Conservation (phyloP, 2,797 vertebrate genomes). For the Tenualosa thibaudeaui region DNA sequence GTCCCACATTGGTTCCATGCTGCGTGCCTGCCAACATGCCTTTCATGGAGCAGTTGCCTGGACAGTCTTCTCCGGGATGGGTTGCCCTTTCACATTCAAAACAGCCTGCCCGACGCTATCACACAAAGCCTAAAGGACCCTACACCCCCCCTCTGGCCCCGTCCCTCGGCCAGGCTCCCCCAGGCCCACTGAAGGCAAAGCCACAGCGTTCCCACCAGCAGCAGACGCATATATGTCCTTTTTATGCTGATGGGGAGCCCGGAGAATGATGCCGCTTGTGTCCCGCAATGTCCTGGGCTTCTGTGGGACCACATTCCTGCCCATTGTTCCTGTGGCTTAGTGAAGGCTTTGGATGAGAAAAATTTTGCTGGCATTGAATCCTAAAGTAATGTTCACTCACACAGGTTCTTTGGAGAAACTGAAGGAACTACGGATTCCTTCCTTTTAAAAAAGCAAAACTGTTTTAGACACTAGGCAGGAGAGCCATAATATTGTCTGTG, state of each 20-base stretch:
- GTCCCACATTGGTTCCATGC: conserved; percentile 52
- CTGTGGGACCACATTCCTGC: conserved; percentile 48
- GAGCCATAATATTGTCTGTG: neutral
- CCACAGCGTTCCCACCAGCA: conserved; percentile 58
- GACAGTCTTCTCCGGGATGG: conserved; percentile 54
- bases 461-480: neutral
- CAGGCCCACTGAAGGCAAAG: conserved; percentile 39
- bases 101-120: conserved; percentile 49
- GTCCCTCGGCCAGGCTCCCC: neutral
- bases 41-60: conserved; percentile 57
- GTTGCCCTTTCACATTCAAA: conserved; percentile 65
- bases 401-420: neutral
- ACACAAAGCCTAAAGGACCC: conserved; percentile 55
- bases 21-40: conserved; percentile 54
- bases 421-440: neutral
- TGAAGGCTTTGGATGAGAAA: conserved; percentile 27
- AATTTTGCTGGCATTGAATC: neutral
- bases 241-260: conserved; percentile 39
- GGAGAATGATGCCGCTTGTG: conserved; percentile 40
- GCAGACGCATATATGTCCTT: conserved; percentile 46
- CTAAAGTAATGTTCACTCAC: neutral
- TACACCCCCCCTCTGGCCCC: conserved; percentile 46
- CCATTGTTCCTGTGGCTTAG: conserved; percentile 35
- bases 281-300: conserved; percentile 40
- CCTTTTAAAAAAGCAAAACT: neutral